A percentile compares a stretch with the other conserved stretches of the same genome.
Evolutionary conservation across 2,888 invertebrate species (phyloP).

Genomic region (Teleiodes luculella): DNA sequence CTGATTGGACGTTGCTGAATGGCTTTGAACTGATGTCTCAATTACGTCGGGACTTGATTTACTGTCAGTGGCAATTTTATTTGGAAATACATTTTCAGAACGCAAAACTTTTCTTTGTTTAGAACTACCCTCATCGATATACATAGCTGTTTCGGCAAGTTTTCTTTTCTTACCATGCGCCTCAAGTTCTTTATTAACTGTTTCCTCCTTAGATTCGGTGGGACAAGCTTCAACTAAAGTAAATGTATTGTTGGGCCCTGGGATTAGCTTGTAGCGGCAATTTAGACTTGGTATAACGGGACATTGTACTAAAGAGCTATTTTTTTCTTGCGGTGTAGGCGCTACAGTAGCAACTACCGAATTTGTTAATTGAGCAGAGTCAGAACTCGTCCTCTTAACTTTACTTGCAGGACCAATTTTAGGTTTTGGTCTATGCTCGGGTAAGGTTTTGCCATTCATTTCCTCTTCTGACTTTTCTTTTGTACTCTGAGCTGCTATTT

Average conservation of each 20-base stretch:
- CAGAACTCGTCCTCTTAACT: conserved; percentile 34
- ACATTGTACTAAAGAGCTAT: conserved; percentile 11
- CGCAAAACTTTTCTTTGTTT: background rate
- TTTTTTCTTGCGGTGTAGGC: background rate
- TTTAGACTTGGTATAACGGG: conserved; percentile 49
- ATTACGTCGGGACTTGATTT: background rate
- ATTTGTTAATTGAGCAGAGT: conserved; percentile 12
- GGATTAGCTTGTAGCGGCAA: conserved; percentile 57
- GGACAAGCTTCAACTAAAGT: conserved; percentile 52
- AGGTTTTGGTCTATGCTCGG: conserved; percentile 40
- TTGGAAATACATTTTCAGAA: background rate
- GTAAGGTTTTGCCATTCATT: background rate
- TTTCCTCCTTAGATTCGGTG: conserved; percentile 13
- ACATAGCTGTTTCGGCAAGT: background rate
- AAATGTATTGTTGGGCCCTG: conserved; percentile 66
- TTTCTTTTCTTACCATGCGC: conserved; percentile 2
- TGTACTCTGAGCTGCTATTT: background rate
- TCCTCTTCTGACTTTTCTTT: background rate
- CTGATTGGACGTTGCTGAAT: conserved; percentile 27
- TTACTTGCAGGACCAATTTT: conserved; percentile 67
- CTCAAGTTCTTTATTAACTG: conserved; percentile 10
- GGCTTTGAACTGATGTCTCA: background rate
- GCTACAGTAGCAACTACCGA: background rate
- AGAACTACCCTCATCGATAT: background rate
- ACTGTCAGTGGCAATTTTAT: background rate